Evolutionary conservation across 64 coral and sea anemone genomes (phyloP).

Genomic region (Montipora sp.): DNA sequence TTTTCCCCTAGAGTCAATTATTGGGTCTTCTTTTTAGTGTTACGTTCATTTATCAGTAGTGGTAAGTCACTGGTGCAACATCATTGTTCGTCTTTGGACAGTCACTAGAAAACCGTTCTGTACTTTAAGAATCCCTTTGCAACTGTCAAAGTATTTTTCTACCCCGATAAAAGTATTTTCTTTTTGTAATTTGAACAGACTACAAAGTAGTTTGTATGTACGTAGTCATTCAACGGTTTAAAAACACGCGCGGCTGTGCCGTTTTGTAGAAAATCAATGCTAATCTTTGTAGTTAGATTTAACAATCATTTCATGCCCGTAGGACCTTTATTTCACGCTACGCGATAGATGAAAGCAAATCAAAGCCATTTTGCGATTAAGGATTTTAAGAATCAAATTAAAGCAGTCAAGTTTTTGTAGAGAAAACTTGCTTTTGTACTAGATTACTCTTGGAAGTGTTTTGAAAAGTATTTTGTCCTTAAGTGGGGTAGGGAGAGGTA

Average conservation of each 20-base stretch:
- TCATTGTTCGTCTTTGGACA: neutral
- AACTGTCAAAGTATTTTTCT: neutral
- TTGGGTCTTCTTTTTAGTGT: too few relatives aligned
- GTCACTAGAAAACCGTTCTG: neutral
- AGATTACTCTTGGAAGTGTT: conserved; percentile 39
- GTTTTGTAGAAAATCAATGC: neutral
- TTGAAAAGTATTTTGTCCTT: conserved; percentile 75
- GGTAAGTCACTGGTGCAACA: neutral
- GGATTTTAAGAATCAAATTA: neutral
- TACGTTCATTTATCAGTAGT: neutral
- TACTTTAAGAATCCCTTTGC: neutral
- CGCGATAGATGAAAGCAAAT: too few relatives aligned
- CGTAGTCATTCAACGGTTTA: neutral
- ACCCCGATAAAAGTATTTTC: neutral
- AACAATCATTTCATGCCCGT: too few relatives aligned
- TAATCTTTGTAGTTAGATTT: neutral
- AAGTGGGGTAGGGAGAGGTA: conserved; percentile 24
- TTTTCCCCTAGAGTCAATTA: too few relatives aligned
- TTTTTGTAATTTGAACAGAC: neutral
- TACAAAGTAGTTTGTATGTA: neutral
- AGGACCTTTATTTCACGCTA: too few relatives aligned
- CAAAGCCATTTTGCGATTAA: neutral
- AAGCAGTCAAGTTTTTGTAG: neutral
- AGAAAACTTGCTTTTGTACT: neutral
- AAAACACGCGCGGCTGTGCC: neutral